Conservation (phyloP, 2,888 invertebrate species). For the Andrena praecox region DNA sequence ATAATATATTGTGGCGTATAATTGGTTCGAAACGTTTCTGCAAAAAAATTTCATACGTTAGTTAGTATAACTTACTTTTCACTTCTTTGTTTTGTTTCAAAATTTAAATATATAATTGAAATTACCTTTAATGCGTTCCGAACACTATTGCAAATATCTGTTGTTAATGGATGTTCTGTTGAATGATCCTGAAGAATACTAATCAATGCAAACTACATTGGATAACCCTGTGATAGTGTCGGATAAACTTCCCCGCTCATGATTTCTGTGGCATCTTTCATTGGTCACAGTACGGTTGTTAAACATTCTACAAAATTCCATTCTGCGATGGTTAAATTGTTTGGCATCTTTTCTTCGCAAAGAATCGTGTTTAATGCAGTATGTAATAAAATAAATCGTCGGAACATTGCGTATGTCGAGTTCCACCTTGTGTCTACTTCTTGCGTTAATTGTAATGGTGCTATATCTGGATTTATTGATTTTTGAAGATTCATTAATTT, state of each 20-base stretch:
- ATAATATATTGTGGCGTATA: neutral
- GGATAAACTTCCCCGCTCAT: constrained; percentile 18
- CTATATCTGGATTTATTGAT: neutral
- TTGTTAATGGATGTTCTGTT: neutral
- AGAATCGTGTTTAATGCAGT: neutral
- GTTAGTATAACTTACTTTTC: neutral
- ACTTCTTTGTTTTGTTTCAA: neutral
- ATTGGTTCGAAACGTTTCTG: constrained; percentile 16
- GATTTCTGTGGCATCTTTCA: neutral
- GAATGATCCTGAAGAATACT: neutral
- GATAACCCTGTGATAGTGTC: neutral
- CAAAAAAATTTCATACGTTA: neutral
- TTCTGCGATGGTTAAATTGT: neutral
- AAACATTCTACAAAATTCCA: neutral
- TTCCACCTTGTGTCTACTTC: constrained; percentile 9
- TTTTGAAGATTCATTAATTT: neutral
- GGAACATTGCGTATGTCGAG: neutral
- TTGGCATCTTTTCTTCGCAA: neutral
- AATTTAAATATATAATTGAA: constrained; percentile 1
- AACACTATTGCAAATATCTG: neutral
- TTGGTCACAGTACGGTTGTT: neutral
- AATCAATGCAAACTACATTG: neutral
- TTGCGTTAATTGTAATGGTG: neutral
- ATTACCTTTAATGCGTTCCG: neutral
- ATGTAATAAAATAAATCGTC: neutral